Conservation (phyloP, 2,888 invertebrate species). For the Tetanocera ferruginea region DNA sequence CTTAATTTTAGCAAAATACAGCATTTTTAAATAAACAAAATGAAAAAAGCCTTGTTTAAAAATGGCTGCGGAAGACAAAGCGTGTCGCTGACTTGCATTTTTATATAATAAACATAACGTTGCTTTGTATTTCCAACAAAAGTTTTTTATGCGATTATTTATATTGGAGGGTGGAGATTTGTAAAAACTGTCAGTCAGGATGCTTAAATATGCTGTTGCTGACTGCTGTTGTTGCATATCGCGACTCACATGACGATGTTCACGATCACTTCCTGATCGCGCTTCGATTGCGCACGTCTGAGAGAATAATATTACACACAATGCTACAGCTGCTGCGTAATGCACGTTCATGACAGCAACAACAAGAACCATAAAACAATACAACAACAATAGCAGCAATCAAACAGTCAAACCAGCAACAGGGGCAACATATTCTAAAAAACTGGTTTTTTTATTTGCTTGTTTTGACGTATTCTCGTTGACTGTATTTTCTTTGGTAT, state of each 20-base stretch:
- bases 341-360: background rate
- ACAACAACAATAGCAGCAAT: background rate
- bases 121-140: background rate
- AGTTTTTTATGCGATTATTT: too few relatives aligned
- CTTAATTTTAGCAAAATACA: background rate
- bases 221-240: background rate
- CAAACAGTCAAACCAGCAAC: background rate
- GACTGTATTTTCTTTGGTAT: background rate
- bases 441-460: slow-evolving; percentile 17
- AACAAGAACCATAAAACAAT: background rate
- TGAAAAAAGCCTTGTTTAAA: background rate
- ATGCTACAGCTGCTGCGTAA: background rate
- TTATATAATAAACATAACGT: background rate
- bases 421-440: slow-evolving; percentile 7
- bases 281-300: background rate
- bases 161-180: too few relatives aligned
- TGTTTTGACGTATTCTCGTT: background rate
- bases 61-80: background rate
- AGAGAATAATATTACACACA: background rate
- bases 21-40: background rate
- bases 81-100: background rate
- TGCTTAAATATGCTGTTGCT: background rate
- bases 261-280: slow-evolving; percentile 10
- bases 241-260: background rate
- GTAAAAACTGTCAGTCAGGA: too few relatives aligned